phyloP scores from a whole-genome alignment of 1,140 invertebrate genomes.

The Pogonus chalceus region DNA sequence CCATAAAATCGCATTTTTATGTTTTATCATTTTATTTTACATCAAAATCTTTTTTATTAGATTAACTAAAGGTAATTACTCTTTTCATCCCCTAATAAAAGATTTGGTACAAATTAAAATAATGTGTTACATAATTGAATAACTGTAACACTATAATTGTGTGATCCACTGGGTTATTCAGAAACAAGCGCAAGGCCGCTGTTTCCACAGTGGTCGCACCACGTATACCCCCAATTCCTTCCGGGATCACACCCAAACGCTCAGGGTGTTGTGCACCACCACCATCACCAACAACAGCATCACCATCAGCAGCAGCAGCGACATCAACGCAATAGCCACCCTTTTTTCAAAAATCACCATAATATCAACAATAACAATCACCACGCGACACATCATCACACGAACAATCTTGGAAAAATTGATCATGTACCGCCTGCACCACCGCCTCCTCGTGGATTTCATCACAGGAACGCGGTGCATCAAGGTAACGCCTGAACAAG shows the following conservation, averaged over 20 bases:
- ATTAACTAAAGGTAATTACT: no score
- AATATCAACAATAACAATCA: slow-evolving; percentile 40
- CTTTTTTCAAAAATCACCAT: slow-evolving; percentile 40
- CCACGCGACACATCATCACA: slow-evolving; percentile 27
- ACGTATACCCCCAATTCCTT: slow-evolving; percentile 84
- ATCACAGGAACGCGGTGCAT: slow-evolving; percentile 53
- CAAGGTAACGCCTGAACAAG: no score
- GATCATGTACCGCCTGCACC: slow-evolving; percentile 39
- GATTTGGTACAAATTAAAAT: no score
- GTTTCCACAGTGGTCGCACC: slow-evolving; percentile 86
- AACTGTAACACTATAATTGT: no score
- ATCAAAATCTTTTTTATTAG: no score
- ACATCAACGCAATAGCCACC: slow-evolving; percentile 43
- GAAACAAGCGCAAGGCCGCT: slow-evolving; percentile 51
- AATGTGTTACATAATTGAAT: no score
- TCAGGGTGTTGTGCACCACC: slow-evolving; percentile 37
- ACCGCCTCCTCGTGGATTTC: slow-evolving; percentile 37
- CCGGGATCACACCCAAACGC: slow-evolving; percentile 72
- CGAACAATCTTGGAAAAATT: slow-evolving; percentile 21
- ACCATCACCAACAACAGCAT: slow-evolving; percentile 45
- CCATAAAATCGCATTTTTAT: no score
- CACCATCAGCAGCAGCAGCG: slow-evolving; percentile 46
- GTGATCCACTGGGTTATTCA: not conserved
- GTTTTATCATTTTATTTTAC: no score
- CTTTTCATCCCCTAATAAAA: no score